These are phyloP conservation scores for Ceramica pisi DNA, from an alignment of 2,888 invertebrate genomes.

Conservation along the genomic window DNA sequence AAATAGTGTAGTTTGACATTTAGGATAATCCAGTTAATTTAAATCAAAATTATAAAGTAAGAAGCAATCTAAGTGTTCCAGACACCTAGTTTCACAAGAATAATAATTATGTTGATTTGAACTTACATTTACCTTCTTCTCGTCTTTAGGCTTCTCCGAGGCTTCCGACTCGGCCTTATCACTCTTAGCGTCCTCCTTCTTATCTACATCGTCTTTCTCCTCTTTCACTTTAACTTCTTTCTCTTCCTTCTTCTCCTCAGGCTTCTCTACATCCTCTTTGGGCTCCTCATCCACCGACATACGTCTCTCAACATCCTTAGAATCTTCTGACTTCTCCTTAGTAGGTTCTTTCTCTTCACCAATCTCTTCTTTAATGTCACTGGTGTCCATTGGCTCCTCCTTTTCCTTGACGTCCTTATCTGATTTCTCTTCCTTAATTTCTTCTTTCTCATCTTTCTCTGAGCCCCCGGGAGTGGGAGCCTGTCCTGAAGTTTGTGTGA, in stretches of 20 bases:
- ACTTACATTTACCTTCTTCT: slow-evolving; percentile 77
- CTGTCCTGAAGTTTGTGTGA: slow-evolving; percentile 73
- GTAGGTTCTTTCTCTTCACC: slow-evolving; percentile 75
- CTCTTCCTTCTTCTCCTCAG: slow-evolving; percentile 81
- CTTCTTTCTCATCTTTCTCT: slow-evolving; percentile 85
- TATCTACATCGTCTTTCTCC: slow-evolving; percentile 82
- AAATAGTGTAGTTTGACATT: no score
- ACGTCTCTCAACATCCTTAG: slow-evolving; percentile 80
- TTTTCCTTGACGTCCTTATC: slow-evolving; percentile 82
- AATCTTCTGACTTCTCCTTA: slow-evolving; percentile 76
- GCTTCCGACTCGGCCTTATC: slow-evolving; percentile 86
- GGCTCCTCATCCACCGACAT: slow-evolving; percentile 87
- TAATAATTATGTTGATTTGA: background rate
- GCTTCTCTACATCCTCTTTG: slow-evolving; percentile 81
- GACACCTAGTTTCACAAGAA: no score
- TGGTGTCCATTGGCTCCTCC: slow-evolving; percentile 82
- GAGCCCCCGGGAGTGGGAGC: slow-evolving; percentile 78
- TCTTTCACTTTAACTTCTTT: slow-evolving; percentile 73
- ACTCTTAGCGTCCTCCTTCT: slow-evolving; percentile 86
- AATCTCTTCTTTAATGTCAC: slow-evolving; percentile 83
- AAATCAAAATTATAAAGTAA: no score
- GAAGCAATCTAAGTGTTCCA: no score
- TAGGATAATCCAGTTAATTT: no score
- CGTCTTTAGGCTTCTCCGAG: slow-evolving; percentile 88
- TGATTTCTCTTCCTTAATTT: slow-evolving; percentile 84